phyloP scores from a whole-genome alignment of 92 coral and sea anemone genomes.

The Montipora capitata region DNA sequence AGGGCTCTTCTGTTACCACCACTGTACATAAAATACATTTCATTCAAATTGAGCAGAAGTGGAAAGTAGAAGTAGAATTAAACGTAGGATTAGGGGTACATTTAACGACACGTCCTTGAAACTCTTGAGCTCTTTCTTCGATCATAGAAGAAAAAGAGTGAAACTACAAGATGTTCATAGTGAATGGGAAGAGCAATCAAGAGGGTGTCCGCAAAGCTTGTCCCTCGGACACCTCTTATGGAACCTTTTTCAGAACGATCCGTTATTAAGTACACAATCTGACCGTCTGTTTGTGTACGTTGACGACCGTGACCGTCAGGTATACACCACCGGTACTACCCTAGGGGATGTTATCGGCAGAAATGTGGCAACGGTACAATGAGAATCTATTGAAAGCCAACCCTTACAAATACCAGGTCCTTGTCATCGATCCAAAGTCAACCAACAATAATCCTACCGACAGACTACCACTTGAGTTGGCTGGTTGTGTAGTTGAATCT shows the following conservation, averaged over 20 bases:
- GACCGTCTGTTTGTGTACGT: background rate
- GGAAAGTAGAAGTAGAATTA: too few species aligned
- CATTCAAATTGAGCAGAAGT: too few species aligned
- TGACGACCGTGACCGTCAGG: background rate
- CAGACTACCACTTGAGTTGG: background rate
- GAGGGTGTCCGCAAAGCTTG: background rate
- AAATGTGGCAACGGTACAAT: background rate
- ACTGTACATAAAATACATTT: too few species aligned
- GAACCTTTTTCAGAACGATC: background rate
- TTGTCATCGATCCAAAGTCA: constrained; percentile 14
- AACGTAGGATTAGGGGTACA: too few species aligned
- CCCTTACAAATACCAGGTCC: constrained; percentile 2
- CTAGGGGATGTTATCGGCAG: background rate
- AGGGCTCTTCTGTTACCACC: too few species aligned
- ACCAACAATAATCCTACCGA: background rate
- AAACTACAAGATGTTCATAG: background rate
- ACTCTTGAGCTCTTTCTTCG: background rate
- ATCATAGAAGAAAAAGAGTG: background rate
- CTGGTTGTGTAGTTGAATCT: background rate
- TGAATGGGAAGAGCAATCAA: constrained; percentile 7
- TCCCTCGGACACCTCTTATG: background rate
- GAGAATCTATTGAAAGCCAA: constrained; percentile 16
- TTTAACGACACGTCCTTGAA: background rate
- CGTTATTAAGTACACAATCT: background rate
- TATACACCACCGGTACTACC: background rate